phyloP scores from a whole-genome alignment of 2,888 invertebrate genomes.

The Willowsia nigromaculata region DNA sequence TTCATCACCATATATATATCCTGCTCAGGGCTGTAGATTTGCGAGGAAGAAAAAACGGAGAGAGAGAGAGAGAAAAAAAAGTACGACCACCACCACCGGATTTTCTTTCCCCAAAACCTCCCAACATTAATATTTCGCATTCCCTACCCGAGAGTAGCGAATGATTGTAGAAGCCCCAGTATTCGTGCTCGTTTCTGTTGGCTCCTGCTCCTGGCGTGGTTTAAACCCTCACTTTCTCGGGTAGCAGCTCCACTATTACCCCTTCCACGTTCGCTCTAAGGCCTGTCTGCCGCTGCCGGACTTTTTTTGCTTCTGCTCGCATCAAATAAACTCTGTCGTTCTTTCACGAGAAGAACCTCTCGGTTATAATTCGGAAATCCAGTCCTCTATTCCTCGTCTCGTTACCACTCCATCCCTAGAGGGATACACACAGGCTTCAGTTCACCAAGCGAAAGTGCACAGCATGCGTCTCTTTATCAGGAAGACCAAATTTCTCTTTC shows the following conservation, averaged over 20 bases:
- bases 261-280: conserved; percentile 31
- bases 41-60: conserved; percentile 13
- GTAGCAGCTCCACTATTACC: background rate
- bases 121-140: conserved; percentile 19
- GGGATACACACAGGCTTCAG: background rate
- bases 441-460: conserved; percentile 47
- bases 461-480: background rate
- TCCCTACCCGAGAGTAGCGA: background rate
- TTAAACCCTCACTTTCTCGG: conserved; percentile 57
- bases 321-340: conserved; percentile 9
- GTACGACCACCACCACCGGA: background rate
- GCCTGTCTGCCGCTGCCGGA: conserved; percentile 59
- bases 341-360: conserved; percentile 61
- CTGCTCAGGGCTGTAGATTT: conserved; percentile 69
- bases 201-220: conserved; percentile 74
- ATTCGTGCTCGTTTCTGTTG: conserved; percentile 66
- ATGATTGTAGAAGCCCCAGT: conserved; percentile 52
- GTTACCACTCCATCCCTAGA: conserved; percentile 35
- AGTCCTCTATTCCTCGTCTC: conserved; percentile 3
- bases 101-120: background rate
- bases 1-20: conserved; percentile 18
- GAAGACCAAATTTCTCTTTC: background rate
- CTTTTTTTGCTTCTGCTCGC: conserved; percentile 41
- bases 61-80: background rate
- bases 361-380: conserved; percentile 56